Evolutionary conservation across 1,140 invertebrate genomes (phyloP).

Genomic region (Asbolus verrucosus): DNA sequence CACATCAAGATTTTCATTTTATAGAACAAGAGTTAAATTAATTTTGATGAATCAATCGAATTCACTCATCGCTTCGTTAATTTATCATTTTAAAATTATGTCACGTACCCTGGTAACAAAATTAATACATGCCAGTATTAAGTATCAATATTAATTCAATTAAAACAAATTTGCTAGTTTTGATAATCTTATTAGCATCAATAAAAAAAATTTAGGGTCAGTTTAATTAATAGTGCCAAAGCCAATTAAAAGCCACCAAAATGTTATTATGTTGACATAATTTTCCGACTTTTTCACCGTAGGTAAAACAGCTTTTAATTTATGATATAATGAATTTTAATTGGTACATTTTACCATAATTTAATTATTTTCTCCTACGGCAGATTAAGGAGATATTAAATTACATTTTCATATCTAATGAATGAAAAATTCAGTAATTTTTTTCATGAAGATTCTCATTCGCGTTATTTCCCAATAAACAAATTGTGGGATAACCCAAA

Average conservation of each 20-base stretch:
- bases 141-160: not conserved
- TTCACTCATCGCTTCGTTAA: too few species aligned
- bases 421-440: too few species aligned
- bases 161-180: not conserved
- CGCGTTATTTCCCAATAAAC: too few species aligned
- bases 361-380: too few species aligned
- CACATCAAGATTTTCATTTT: too few species aligned
- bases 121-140: not conserved
- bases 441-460: too few species aligned
- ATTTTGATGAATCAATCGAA: too few species aligned
- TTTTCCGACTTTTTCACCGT: not conserved
- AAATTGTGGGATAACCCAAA: too few species aligned
- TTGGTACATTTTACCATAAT: not conserved
- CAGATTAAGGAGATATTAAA: too few species aligned
- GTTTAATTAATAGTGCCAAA: slow-evolving; percentile 13
- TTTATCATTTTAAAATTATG: too few species aligned
- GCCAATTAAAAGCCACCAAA: slow-evolving; percentile 2
- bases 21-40: too few species aligned
- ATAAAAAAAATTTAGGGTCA: slow-evolving; percentile 10
- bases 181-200: not conserved
- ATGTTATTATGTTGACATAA: slow-evolving; percentile 26
- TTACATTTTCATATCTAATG: too few species aligned
- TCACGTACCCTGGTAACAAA: not conserved
- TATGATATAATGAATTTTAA: slow-evolving; percentile 23
- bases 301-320: not conserved